A percentile compares a stretch with the other conserved stretches of the same genome.
Conservation (phyloP, 2,888 invertebrate species). For the Brenthis hecate region DNA sequence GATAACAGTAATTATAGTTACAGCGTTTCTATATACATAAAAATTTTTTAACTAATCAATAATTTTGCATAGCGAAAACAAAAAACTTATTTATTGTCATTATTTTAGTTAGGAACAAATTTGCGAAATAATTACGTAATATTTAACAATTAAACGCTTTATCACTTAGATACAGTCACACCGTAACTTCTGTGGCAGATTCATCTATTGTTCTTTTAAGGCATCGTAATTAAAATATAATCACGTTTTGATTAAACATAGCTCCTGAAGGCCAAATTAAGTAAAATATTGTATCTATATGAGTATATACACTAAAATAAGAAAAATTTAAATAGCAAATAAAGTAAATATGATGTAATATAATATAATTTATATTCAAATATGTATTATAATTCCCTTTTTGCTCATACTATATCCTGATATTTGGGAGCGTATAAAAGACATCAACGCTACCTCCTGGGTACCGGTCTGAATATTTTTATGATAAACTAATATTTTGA, state of each 20-base stretch:
- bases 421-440: conserved; percentile 18
- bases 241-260: conserved; percentile 13
- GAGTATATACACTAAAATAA: neutral
- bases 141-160: conserved; percentile 15
- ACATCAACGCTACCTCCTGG: conserved; percentile 21
- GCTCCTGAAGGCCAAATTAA: conserved; percentile 4
- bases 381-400: neutral
- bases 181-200: conserved; percentile 32
- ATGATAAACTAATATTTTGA: no score
- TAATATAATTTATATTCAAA: neutral
- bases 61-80: no score
- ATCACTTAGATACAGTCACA: conserved; percentile 31
- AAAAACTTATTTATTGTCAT: neutral
- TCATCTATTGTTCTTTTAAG: conserved; percentile 15
- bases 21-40: no score
- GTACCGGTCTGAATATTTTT: no score
- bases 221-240: conserved; percentile 10
- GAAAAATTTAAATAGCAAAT: neutral
- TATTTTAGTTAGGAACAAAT: neutral
- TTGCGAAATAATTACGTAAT: conserved; percentile 15
- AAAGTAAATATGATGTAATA: no score
- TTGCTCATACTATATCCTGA: neutral
- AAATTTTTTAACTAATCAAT: no score
- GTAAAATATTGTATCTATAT: neutral
- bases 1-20: no score